phyloP scores from a whole-genome alignment of 2,797 vertebrate genomes.

The Periophthalmus magnuspinnatus region DNA sequence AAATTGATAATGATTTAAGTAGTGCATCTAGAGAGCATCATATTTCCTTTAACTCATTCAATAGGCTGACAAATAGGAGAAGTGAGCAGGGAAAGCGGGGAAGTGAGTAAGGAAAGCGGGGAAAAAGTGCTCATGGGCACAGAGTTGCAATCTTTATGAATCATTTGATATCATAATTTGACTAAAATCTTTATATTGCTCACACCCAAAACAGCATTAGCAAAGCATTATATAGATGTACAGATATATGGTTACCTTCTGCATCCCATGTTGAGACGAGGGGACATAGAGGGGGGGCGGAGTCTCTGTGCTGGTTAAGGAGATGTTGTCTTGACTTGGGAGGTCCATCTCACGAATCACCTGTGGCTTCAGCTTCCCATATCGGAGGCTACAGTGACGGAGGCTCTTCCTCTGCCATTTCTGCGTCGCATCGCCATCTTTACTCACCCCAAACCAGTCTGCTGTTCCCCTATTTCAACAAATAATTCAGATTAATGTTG shows the following conservation, averaged over 20 bases:
- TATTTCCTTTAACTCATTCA: neutral
- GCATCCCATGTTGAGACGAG: constrained; percentile 93
- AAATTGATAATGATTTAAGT: neutral
- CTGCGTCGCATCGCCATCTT: constrained; percentile 93
- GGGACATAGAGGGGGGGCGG: constrained; percentile 94
- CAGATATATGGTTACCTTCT: constrained; percentile 80
- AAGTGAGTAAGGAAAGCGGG: no score
- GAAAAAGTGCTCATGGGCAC: no score
- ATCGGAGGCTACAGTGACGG: constrained; percentile 95
- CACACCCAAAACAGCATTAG: no score
- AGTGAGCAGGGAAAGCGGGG: no score
- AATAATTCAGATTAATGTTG: constrained; percentile 19
- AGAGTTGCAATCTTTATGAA: no score
- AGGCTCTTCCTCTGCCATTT: constrained; percentile 98
- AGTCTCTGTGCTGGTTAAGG: constrained; percentile 94
- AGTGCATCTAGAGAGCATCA: no score
- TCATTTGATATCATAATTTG: no score
- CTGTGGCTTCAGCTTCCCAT: constrained; percentile 95
- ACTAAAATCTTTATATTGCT: no score
- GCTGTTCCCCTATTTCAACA: constrained; percentile 88
- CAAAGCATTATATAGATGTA: neutral
- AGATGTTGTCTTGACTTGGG: constrained; percentile 97
- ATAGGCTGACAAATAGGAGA: neutral
- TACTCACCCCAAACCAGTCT: constrained; percentile 97
- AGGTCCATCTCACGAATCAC: constrained; percentile 95